phyloP scores from a whole-genome alignment of 2,888 invertebrate genomes.

The Melikaiella ostensackeni region DNA sequence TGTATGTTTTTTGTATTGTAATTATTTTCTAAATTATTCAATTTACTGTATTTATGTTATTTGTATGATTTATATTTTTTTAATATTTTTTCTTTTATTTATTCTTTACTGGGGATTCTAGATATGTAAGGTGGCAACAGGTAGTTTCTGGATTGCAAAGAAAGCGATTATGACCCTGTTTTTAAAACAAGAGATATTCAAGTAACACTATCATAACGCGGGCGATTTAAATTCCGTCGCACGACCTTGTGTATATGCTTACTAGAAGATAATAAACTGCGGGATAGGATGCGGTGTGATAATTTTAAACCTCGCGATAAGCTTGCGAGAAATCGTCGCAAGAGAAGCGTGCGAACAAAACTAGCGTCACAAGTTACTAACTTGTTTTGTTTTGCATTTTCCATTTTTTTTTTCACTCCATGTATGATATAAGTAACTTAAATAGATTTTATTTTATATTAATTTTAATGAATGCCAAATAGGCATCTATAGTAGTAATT shows the following conservation, averaged over 20 bases:
- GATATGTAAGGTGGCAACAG: neutral
- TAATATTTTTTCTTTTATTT: neutral
- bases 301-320: constrained; percentile 24
- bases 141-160: neutral
- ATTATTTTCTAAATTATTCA: neutral
- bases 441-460: neutral
- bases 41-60: neutral
- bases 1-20: too few relatives aligned
- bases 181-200: neutral
- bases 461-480: too few relatives aligned
- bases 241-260: constrained; percentile 24
- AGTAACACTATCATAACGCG: constrained; percentile 12
- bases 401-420: neutral
- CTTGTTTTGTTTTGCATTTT: neutral
- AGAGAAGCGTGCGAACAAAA: constrained; percentile 13
- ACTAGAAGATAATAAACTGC: constrained; percentile 22
- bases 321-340: constrained; percentile 13
- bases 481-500: too few relatives aligned
- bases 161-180: neutral
- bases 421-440: too few relatives aligned
- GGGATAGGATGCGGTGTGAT: constrained; percentile 20
- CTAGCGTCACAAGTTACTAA: neutral
- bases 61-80: neutral
- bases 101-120: neutral
- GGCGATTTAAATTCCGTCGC: constrained; percentile 13